phyloP scores from a whole-genome alignment of 1,140 invertebrate genomes.

The Conus ventricosus region DNA sequence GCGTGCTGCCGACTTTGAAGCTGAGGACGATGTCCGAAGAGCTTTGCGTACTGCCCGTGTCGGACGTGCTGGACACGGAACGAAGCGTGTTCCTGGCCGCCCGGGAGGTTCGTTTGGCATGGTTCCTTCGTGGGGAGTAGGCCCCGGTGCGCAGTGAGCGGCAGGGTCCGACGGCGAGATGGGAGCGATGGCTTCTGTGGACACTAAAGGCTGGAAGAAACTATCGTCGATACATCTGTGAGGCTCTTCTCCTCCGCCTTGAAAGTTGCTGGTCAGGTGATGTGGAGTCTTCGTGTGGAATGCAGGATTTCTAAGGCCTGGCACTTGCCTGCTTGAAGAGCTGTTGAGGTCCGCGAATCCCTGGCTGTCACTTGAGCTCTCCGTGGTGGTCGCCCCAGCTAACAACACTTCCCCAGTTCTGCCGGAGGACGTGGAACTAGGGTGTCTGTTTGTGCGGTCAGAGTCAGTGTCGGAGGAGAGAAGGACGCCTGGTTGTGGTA shows the following conservation, averaged over 20 bases:
- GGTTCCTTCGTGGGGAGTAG: neutral
- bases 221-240: neutral
- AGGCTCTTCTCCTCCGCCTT: neutral
- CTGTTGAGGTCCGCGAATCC: neutral
- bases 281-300: no score
- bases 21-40: conserved; percentile 57
- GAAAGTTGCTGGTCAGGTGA: neutral
- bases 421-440: neutral
- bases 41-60: conserved; percentile 51
- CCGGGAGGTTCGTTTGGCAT: neutral
- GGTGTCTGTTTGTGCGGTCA: no score
- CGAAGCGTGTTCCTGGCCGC: neutral
- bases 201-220: neutral
- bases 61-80: conserved; percentile 36
- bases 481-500: neutral
- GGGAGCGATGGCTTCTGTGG: neutral
- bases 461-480: neutral
- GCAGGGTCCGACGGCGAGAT: neutral
- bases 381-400: neutral
- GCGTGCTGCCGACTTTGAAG: conserved; percentile 38
- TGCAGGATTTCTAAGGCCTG: neutral
- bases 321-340: neutral
- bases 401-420: neutral
- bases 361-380: neutral
- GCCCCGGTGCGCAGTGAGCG: neutral